Percentiles rank a stretch among this genome's conserved stretches.
Conservation (phyloP, 92 coral and sea anemone genomes). For the Montipora capitata region DNA sequence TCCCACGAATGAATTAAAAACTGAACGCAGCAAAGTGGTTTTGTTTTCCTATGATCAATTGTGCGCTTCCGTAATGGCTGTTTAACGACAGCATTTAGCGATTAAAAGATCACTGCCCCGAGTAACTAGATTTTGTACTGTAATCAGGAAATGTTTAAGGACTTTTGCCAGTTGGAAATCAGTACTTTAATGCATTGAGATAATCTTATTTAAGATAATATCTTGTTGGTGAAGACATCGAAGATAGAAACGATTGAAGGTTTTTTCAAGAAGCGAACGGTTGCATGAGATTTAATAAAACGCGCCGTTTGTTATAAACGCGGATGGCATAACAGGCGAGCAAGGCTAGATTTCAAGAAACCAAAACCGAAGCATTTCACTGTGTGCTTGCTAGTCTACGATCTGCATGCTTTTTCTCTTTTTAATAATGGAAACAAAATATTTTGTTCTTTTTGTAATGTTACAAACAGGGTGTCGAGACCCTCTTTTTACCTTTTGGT, state of each 20-base stretch:
- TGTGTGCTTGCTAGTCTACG: neutral
- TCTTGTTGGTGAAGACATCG: neutral
- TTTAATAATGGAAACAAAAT: slow-evolving; percentile 5
- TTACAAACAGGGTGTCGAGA: neutral
- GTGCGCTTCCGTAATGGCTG: slow-evolving; percentile 31
- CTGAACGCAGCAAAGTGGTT: slow-evolving; percentile 28
- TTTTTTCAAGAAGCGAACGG: neutral
- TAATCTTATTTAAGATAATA: no score
- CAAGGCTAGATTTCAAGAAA: neutral
- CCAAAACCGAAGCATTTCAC: neutral
- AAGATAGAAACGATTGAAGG: neutral
- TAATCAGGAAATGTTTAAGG: neutral
- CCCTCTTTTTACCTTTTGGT: neutral
- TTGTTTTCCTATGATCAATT: slow-evolving; percentile 29
- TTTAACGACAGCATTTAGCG: slow-evolving; percentile 23
- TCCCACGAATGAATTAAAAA: slow-evolving; percentile 70
- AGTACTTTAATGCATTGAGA: neutral
- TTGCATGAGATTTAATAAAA: neutral
- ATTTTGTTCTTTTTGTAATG: neutral
- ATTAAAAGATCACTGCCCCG: neutral
- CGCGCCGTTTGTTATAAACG: slow-evolving; percentile 5
- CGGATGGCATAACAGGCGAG: neutral
- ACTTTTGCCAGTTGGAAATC: neutral
- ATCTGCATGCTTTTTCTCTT: neutral
- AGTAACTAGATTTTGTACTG: neutral